Conservation (phyloP, 2,113 vertebrate genomes). For the Salminus brasiliensis region DNA sequence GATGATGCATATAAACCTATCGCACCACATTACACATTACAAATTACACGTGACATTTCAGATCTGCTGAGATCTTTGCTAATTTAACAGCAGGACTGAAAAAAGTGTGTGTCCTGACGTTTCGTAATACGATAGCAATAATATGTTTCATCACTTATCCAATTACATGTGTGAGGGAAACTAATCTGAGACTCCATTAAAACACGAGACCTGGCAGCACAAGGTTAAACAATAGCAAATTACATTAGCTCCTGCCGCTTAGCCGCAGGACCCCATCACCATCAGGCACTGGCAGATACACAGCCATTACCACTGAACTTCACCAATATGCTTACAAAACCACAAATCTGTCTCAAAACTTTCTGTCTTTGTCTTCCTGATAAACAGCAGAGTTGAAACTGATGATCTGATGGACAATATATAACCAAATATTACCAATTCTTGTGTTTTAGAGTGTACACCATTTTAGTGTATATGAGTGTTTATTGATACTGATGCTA, state of each 20-base stretch:
- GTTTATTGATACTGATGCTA: too few species aligned
- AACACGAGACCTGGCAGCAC: conserved; percentile 71
- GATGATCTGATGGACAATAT: too few species aligned
- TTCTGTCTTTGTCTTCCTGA: too few species aligned
- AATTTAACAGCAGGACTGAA: background rate
- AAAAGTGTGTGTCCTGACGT: conserved; percentile 5
- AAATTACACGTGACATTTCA: conserved; percentile 4
- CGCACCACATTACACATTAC: background rate
- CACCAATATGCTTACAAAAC: background rate
- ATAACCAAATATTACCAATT: too few species aligned
- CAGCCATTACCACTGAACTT: conserved; percentile 53
- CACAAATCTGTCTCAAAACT: too few species aligned
- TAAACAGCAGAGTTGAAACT: too few species aligned
- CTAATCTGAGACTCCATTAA: conserved; percentile 77
- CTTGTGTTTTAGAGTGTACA: too few species aligned
- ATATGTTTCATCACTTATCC: conserved; percentile 74
- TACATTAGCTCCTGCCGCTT: conserved; percentile 61
- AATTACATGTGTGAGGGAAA: conserved; percentile 74
- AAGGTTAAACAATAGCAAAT: conserved; percentile 78
- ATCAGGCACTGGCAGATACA: conserved; percentile 54
- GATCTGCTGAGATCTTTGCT: background rate
- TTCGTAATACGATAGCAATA: conserved; percentile 55
- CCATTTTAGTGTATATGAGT: too few species aligned
- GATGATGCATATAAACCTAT: background rate
- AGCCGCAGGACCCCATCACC: conserved; percentile 25